Evolutionary conservation across 2,888 invertebrate genomes (phyloP), one percentile per base, ranked within the genome.

Genomic region (Amblyteles armatorius): DNA sequence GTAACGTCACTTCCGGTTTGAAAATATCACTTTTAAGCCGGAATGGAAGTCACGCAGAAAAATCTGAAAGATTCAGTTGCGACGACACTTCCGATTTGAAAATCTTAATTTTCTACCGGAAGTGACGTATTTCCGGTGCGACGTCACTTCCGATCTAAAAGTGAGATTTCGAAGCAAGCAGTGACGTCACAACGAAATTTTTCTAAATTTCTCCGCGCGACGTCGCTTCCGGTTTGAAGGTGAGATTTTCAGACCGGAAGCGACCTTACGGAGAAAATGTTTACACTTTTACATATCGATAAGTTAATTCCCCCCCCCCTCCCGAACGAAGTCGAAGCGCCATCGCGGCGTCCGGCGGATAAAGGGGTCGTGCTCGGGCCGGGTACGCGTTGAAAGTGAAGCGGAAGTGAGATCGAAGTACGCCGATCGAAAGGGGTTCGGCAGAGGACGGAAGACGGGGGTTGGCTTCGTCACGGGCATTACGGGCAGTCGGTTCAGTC

Each of bases 311-410:
- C 33, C 33, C 7, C 7, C 40, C 44, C 44, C 16, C 16, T 0
- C 16, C 13, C 57, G 4, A 57, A 26, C 26, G 57, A 22, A 57
- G 22, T 57, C 22, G 22, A 26, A 22, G 57, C 26, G 57, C 57
- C 57, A 3, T 9, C 9, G 19, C 11, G 55, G 55, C 4, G 57
- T 57, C 57, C 22, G 3, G 22, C 22, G 11, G 4, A 57, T 22
- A 26, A 26, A 57, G 57, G 57, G 57, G 7, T 22, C 9, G 55
- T 3, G n/a, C 50, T 48, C 52, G 52, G 52, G 2, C 7, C 6
- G 89, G 90, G 88, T 88, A 74, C 22, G 87, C 82, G 33, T 11
- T 11, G 82, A 82, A 83, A 85, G 81, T 79, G 29, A 52, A 36
- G 55, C 52, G 44, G 57, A 55, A 52, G 73, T 33, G 82, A 79